Base-by-base conservation (phyloP, 2,113 vertebrate genomes). In the Epinephelus cyanopodus region DNA sequence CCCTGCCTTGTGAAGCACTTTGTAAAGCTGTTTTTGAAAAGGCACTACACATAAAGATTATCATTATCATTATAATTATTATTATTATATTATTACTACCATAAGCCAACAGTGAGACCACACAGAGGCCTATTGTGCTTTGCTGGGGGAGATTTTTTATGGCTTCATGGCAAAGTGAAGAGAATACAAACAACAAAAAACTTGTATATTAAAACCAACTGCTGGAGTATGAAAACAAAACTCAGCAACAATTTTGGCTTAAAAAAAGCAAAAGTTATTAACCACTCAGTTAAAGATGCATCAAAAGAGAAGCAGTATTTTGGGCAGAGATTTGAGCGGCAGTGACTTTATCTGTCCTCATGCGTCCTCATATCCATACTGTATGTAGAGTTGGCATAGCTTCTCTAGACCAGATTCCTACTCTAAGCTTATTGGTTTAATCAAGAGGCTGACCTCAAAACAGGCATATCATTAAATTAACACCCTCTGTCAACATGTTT, bases 401-500 rank as follows among this genome's bases (percentile, higher is more conserved):
- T 39, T 74, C 27, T 56, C 56, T 6, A 81, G 9, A 60, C 4
- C 37, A 69, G 33, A 76, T 42, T 47, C 37, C 52, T 37, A 14
- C 17, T 77, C 13, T 27, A 4, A 57, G 23, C 15, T 52, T 66
- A 45, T 15, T 47, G 4, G 29, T 70, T 74, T 15, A 68, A 45
- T 58, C 79, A 67, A 54, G 54, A 70, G 79, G 79, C 21, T 79
- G 74, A 77, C 18, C 61, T 79, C 56, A 81, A 85, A 89, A 73
- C 65, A 56, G 27, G 39, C 73, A 10, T 75, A 75, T 76, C 48
- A 79, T 79, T 64, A 58, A 65, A 82, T 82, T 77, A 84, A 68
- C 75, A 54, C 45, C 60, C 52, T 64, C 71, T 74, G 62, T 65
- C 63, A 79, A 58, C 70, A 74, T 64, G 63, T 58, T 79, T 79